These are phyloP conservation scores for Zapus hudsonius DNA, from an alignment of 2,113 vertebrate species.

Conservation along the genomic window DNA sequence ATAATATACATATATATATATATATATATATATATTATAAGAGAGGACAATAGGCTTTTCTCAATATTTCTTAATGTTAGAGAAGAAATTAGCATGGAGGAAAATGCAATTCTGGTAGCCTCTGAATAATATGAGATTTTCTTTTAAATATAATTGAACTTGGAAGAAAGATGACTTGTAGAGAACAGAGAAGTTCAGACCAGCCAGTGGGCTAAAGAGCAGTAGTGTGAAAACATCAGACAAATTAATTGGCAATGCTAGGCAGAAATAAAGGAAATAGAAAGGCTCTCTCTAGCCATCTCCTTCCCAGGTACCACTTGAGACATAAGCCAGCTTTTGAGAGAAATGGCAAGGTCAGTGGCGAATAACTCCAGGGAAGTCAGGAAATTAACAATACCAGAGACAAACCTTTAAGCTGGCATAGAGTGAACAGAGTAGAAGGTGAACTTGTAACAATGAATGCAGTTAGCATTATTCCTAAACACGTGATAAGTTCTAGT, in stretches of 20 bases:
- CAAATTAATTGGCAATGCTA: not conserved
- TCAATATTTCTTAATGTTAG: constrained; percentile 2
- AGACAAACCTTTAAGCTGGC: not conserved
- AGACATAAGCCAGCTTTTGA: not conserved
- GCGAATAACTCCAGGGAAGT: not conserved
- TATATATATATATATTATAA: not conserved
- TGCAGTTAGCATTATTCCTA: not conserved
- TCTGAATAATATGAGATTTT: not conserved
- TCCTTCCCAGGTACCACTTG: not conserved
- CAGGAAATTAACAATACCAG: not conserved
- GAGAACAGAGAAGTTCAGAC: not conserved
- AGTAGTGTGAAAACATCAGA: constrained; percentile 1
- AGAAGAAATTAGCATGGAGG: constrained; percentile 1
- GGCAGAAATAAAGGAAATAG: not conserved
- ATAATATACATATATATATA: not conserved
- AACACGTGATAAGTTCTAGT: not conserved
- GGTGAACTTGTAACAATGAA: not conserved
- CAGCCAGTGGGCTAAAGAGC: not conserved
- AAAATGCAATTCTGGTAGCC: not conserved
- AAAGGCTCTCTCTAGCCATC: too few species aligned
- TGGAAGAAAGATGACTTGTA: not conserved
- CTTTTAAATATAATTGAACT: not conserved
- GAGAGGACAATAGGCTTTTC: not conserved
- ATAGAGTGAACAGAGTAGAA: too few species aligned
- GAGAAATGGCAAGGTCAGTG: not conserved